These are phyloP conservation scores for Vireo griseus DNA, from an alignment of 2,797 vertebrate species.

Conservation along the genomic window DNA sequence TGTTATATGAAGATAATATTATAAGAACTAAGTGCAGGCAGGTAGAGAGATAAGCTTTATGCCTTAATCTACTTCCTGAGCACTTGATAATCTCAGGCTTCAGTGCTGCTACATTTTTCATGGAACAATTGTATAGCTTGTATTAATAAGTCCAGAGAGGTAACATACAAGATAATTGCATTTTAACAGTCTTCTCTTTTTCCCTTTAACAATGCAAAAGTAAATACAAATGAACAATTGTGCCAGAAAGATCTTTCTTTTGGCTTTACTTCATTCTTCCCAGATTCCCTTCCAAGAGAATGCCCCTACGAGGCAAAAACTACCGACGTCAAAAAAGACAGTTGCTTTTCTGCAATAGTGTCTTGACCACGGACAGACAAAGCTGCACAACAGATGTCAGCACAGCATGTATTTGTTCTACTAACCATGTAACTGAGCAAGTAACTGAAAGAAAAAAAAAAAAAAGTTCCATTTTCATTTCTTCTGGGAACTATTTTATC, in stretches of 20 bases:
- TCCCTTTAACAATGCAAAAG: constrained; percentile 51
- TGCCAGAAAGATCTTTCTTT: constrained; percentile 49
- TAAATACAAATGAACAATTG: constrained; percentile 43
- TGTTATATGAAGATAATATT: constrained; percentile 45
- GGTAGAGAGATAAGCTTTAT: constrained; percentile 49
- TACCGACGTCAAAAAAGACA: not conserved
- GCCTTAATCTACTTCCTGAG: constrained; percentile 60
- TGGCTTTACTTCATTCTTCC: constrained; percentile 50
- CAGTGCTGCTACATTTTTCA: not conserved
- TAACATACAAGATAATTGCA: constrained; percentile 1
- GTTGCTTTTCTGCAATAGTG: not conserved
- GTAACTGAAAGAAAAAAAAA: not conserved
- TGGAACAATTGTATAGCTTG: constrained; percentile 17
- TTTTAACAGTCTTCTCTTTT: constrained; percentile 62
- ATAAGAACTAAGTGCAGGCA: constrained; percentile 33
- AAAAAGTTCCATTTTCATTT: not conserved
- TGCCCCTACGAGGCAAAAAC: not conserved
- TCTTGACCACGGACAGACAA: not conserved
- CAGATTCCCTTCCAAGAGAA: constrained; percentile 34
- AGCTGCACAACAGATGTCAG: not conserved
- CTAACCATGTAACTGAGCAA: not conserved
- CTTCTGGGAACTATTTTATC: not conserved
- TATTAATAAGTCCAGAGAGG: not conserved
- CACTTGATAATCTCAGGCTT: constrained; percentile 36
- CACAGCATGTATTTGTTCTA: not conserved